Evolutionary conservation across 2,888 invertebrate species (phyloP), one percentile per base, ranked within the genome.

Genomic region (Pelosia muscerda): DNA sequence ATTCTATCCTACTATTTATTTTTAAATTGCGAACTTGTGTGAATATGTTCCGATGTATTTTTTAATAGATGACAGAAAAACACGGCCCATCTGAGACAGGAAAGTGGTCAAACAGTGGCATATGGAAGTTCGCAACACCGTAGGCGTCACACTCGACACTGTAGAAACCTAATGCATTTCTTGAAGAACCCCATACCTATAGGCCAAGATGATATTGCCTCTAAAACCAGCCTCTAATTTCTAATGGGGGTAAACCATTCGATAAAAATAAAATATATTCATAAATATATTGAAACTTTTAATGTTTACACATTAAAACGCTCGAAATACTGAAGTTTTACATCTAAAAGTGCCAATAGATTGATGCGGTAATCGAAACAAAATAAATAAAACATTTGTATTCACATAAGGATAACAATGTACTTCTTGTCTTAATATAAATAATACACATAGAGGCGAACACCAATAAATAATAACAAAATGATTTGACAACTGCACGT

Each of bases 401-500:
- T 64, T 81, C 76, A 75, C 73, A 76, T 71, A 65, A 55, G 62
- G 67, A 71, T 73, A 77, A 75, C 69, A 71, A 66, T 80, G 79
- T 80, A 81, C 80, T 80, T 77, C 68, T 79, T 70, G 69, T 74
- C 76, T 80, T 90, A 87, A 87, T 85, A 86, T 89, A 91, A 91
- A 91, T 91, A 91, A 90, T 91, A 91, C 88, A 72, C 78, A 78
- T 68, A 66, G 66, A 79, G 75, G 75, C 74, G 73, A 69, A 75
- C 66, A 68, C 75, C 62, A 76, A 79, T 81, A 77, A 79, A 82
- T 79, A 78, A 79, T 68, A 69, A 70, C 64, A 67, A 75, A 55
- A 57, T 59, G 57, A 71, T 65, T 62, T 69, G 66, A 68, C 66
- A 57, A 65, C 67, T 71, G 72, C 73, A 70, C 74, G 79, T 80